Base-by-base conservation (phyloP, 2,888 invertebrate species). In the Chymomyza fuscimana region DNA sequence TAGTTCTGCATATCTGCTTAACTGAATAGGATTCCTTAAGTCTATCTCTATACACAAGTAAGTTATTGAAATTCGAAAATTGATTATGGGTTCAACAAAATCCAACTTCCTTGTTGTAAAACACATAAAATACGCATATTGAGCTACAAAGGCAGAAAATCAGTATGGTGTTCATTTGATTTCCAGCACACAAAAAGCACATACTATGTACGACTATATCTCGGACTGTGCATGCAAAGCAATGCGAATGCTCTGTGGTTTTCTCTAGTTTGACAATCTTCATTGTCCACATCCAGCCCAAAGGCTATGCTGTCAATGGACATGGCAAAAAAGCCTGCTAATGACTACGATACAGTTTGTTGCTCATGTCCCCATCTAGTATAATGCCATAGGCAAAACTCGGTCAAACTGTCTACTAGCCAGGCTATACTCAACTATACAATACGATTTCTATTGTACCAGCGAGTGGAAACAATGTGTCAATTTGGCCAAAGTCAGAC, bases 371-470 rank as follows among this genome's bases (percentile, higher is more conserved):
- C 36, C 6, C 36, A 36, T 25, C 25, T 25, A 4, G 25, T 7
- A 56, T 76, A 79, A 71, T 71, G 75, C 85, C 82, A 75, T 70
- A 69, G 85, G 73, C 82, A 67, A 78, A 82, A 82, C 72, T 87
- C 73, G 80, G 82, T 68, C 87, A 77, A 75, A 75, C 72, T 80
- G 72, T 77, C 71, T 60, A 74, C 32, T 9, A 25, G 5, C 58
- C 58, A 15, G 10, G 22, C 32, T 32, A 32, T 32, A 7, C 9
- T 32, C 32, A 32, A 32, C 22, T 22, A 16, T 19, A 9, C 54
- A n/a, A 54, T 54, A 19, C 16, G 22, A 15, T 54, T 16, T 22
- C 16, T 9, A 54, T 22, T 54, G 54, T 22, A 54, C 54, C 19
- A 22, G 22, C 54, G 15, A 54, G 1, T 25, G 58, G 58, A 16